Percentiles rank a stretch among this genome's conserved stretches.
These are phyloP conservation scores for Aleiodes sp. DNA, from an alignment of 1,140 invertebrate species.

Conservation along the genomic window DNA sequence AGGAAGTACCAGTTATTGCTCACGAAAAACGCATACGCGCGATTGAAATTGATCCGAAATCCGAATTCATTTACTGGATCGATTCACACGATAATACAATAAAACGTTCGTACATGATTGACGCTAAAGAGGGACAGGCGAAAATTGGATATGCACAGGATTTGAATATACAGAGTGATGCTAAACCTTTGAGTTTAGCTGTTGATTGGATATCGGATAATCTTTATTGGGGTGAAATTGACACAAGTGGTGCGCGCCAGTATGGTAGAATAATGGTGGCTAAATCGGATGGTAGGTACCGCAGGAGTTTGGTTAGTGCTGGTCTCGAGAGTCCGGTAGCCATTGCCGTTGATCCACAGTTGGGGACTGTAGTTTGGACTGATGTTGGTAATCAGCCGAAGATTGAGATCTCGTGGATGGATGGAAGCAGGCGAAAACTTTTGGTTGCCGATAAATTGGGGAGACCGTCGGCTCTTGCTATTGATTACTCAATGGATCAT, in stretches of 20 bases:
- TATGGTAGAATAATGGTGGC: conserved; percentile 85
- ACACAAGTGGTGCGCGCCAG: conserved; percentile 76
- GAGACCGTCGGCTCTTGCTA: conserved; percentile 86
- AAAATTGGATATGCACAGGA: conserved; percentile 89
- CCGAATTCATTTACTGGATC: conserved; percentile 92
- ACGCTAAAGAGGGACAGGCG: conserved; percentile 77
- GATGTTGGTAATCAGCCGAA: conserved; percentile 85
- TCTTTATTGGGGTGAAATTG: conserved; percentile 93
- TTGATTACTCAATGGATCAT: conserved; percentile 91
- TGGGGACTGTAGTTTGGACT: conserved; percentile 89
- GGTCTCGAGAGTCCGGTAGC: conserved; percentile 85
- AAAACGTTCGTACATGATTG: conserved; percentile 89
- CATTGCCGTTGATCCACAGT: conserved; percentile 86
- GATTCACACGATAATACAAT: conserved; percentile 90
- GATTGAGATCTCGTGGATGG: conserved; percentile 95
- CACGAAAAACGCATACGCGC: conserved; percentile 88
- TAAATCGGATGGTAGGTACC: conserved; percentile 89
- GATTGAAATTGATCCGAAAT: conserved; percentile 84
- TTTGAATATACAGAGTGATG: conserved; percentile 80
- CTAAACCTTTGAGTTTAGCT: conserved; percentile 84
- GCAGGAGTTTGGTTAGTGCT: conserved; percentile 76
- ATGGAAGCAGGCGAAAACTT: conserved; percentile 84
- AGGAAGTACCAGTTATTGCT: conserved; percentile 79
- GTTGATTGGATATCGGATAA: conserved; percentile 94
- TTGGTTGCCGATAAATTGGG: conserved; percentile 83